Conservation (phyloP, 2,113 vertebrate species). For the Gavialis gangeticus region DNA sequence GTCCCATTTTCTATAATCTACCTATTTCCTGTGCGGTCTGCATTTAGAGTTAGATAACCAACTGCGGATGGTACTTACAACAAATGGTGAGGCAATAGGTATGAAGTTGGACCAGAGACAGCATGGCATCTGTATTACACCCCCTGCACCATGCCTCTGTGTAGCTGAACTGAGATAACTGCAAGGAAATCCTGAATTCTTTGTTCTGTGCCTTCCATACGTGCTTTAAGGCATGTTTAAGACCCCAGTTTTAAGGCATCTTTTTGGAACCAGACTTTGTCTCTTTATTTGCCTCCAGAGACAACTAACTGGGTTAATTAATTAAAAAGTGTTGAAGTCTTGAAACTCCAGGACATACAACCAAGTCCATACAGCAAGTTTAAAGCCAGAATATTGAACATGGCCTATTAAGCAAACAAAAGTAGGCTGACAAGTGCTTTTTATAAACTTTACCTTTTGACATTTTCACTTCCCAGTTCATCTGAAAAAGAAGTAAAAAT, state of each 20-base stretch:
- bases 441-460: conserved; percentile 80
- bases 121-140: background rate
- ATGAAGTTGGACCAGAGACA: background rate
- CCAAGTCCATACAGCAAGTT: fast-evolving
- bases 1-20: background rate
- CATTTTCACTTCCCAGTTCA: conserved; percentile 77
- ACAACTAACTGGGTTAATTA: background rate
- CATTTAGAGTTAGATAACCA: background rate
- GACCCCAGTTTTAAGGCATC: background rate
- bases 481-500: conserved; percentile 74
- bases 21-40: fast-evolving
- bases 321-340: background rate
- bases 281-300: background rate
- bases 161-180: background rate
- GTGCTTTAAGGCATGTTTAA: too few relatives aligned
- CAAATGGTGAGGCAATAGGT: background rate
- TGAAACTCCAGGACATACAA: background rate
- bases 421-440: fast-evolving
- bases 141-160: background rate
- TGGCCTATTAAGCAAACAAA: background rate
- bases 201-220: background rate
- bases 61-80: background rate
- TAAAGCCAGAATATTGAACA: background rate
- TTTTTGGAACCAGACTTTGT: background rate
- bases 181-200: background rate